Percentiles rank a stretch among this genome's conserved stretches.
phyloP scores from a whole-genome alignment of 2,888 invertebrate genomes.

The Drosophila trichaetosa region DNA sequence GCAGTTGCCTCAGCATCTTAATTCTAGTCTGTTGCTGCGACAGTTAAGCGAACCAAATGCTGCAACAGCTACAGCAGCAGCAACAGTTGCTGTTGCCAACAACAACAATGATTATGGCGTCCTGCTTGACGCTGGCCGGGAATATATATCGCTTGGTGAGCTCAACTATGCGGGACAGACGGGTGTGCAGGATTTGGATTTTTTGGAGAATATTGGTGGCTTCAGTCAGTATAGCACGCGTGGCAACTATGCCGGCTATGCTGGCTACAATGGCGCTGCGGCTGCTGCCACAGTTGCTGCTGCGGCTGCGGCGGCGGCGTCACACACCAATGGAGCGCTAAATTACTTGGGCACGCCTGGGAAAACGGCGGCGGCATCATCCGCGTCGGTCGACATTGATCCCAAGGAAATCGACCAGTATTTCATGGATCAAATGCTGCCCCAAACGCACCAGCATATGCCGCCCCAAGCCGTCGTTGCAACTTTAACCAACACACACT shows the following conservation, averaged over 20 bases:
- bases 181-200: conserved; percentile 62
- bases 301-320: conserved; percentile 45
- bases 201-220: conserved; percentile 65
- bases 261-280: conserved; percentile 32
- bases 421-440: conserved; percentile 83
- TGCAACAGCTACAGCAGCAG: conserved; percentile 8
- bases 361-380: conserved; percentile 33
- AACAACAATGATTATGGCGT: conserved; percentile 69
- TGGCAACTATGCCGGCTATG: conserved; percentile 37
- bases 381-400: conserved; percentile 77
- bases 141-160: conserved; percentile 76
- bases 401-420: conserved; percentile 85
- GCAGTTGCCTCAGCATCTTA: conserved; percentile 34
- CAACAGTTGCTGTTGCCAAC: conserved; percentile 20
- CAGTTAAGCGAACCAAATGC: conserved; percentile 66
- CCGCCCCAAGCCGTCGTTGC: conserved; percentile 1
- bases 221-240: conserved; percentile 42
- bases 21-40: conserved; percentile 67
- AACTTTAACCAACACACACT: conserved; percentile 39
- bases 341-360: conserved; percentile 81
- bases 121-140: conserved; percentile 75
- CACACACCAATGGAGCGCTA: conserved; percentile 83
- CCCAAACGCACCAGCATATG: conserved; percentile 70
- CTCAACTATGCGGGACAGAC: conserved; percentile 57
- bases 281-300: conserved; percentile 13